These are phyloP conservation scores for Micoletzkya japonica DNA, from an alignment of 2,888 invertebrate genomes.

Conservation along the genomic window DNA sequence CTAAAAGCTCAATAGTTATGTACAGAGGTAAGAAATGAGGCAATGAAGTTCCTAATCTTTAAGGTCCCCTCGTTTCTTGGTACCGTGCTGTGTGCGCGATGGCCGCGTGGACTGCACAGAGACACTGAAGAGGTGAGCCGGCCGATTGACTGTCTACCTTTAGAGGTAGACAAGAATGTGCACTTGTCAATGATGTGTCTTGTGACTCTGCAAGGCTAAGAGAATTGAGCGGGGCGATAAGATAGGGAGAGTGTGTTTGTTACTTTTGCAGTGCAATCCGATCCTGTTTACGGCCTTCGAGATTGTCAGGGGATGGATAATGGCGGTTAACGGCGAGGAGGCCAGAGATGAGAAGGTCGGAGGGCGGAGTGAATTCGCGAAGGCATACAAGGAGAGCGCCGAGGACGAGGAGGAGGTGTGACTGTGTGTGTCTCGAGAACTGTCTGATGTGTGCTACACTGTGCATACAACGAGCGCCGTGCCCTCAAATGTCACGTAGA, in stretches of 20 bases:
- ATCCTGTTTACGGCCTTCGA: conserved; percentile 23
- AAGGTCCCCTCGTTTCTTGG: conserved; percentile 24
- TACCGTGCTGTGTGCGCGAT: conserved; percentile 17
- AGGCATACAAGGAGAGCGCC: background rate
- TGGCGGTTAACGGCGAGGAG: conserved; percentile 11
- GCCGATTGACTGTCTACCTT: no score
- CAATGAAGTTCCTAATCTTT: no score
- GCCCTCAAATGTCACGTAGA: no score
- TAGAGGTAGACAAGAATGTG: no score
- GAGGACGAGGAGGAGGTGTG: background rate
- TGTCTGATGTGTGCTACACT: background rate
- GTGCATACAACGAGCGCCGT: no score
- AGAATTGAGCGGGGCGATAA: no score
- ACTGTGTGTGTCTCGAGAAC: no score
- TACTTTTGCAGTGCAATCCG: conserved; percentile 27
- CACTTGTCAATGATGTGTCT: no score
- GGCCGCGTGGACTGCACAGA: conserved; percentile 27
- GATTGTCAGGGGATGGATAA: conserved; percentile 19
- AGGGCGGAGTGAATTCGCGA: background rate
- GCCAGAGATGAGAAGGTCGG: background rate
- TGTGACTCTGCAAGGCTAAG: no score
- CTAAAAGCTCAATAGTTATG: no score
- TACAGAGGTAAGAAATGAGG: no score
- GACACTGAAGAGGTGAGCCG: conserved; percentile 24
- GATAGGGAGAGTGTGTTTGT: no score